Base-by-base conservation (phyloP, 2,888 invertebrate species). In the Hirtodrosophila confusa region DNA sequence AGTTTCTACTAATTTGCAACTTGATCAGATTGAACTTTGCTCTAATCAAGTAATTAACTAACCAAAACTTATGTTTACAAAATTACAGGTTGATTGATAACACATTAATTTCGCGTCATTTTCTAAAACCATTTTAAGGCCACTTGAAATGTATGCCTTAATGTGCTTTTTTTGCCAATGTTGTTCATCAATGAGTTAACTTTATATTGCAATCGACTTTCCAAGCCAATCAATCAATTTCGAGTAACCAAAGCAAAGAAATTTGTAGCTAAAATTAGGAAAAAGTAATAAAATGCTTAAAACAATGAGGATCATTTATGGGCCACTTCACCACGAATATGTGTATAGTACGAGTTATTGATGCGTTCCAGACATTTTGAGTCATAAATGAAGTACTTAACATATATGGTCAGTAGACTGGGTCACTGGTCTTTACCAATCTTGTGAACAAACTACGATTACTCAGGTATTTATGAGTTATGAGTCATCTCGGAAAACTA, bases 191-290 rank as follows among this genome's bases (percentile, higher is more conserved):
- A 36, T 36, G n/a, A 39, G 23, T 41, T 9, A 47, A 37, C 23
- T 31, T 9, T 9, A 8, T 39, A 10, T 53, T 11, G 8, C 36
- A 54, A 44, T 44, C 23, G 11, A 10, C 0, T 37, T 37, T 29
- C 2, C 3, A 2, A n/a, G 11, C 11, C 23, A 40, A 40, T 49
- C 35, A 4, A 49, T 41, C 49, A 27, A 56, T 41, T 49, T 47
- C 27, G 10, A 24, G 39, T 31, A 31, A 36, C 7, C 23, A 10
- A 2, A 17, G 17, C 17, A 55, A 6, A 8, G 5, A 11, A 47
- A 8, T n/a, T 29, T 11, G 5, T 31, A 6, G 23, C 37, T 37
- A 12, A 49, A 48, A 37, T 36, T 9, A 37, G 11, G 23, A 1
- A 10, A 49, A 12, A 10, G 17, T 17, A 17, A 29, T 50, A 50